Conservation (phyloP, 2,888 invertebrate genomes). For the Adelognathus sp. region DNA sequence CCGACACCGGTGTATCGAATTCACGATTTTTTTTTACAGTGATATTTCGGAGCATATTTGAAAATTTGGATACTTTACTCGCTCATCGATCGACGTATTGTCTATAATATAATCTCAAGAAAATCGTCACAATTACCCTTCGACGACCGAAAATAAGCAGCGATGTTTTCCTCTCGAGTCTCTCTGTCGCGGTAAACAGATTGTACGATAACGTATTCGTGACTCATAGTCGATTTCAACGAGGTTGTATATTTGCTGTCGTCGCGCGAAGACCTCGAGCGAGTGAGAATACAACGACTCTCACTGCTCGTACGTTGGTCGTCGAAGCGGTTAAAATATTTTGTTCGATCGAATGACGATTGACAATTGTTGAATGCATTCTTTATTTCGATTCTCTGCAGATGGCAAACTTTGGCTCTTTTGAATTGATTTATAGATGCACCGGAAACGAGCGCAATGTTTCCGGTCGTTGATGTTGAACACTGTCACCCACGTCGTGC, state of each 20-base stretch:
- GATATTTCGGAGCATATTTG: too few relatives aligned
- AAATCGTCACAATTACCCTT: constrained; percentile 28
- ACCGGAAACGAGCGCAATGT: constrained; percentile 41
- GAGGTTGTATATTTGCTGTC: not conserved
- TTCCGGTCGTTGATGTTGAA: constrained; percentile 43
- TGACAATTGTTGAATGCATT: not conserved
- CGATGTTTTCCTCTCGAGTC: constrained; percentile 21
- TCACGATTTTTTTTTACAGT: too few relatives aligned
- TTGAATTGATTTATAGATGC: constrained; percentile 47
- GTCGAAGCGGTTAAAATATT: constrained; percentile 3
- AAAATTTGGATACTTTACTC: not conserved
- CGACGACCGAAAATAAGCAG: constrained; percentile 51
- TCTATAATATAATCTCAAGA: not conserved
- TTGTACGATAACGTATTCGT: constrained; percentile 14
- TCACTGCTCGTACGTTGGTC: not conserved
- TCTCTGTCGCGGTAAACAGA: constrained; percentile 38
- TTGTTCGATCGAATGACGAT: constrained; percentile 38
- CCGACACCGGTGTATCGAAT: too few relatives aligned
- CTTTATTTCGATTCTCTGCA: not conserved
- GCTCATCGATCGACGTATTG: constrained; percentile 12
- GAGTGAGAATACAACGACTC: not conserved
- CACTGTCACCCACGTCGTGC: not conserved
- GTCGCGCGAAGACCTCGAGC: not conserved
- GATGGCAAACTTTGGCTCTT: constrained; percentile 7
- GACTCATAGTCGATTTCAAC: constrained; percentile 44